These are phyloP conservation scores for Oligia latruncula DNA, from an alignment of 2,888 invertebrate species.

Conservation along the genomic window DNA sequence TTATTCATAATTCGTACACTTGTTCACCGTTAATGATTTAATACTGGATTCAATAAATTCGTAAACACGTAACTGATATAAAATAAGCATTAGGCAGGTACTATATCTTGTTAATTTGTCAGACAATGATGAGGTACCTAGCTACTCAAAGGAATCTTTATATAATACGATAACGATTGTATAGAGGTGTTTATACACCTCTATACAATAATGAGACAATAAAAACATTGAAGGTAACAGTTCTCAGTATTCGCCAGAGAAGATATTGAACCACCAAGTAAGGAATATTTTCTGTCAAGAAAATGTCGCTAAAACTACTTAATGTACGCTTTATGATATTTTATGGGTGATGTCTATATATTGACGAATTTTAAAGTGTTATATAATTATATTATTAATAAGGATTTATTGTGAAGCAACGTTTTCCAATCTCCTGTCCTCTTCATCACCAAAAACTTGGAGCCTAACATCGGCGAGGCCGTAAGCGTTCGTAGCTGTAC, in stretches of 20 bases:
- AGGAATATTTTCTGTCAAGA: conserved; percentile 20
- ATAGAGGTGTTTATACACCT: not conserved
- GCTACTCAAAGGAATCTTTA: conserved; percentile 2
- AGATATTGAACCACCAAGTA: conserved; percentile 25
- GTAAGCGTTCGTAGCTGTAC: not conserved
- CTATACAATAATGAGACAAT: conserved; percentile 26
- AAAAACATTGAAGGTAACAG: conserved; percentile 25
- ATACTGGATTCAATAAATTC: conserved; percentile 48
- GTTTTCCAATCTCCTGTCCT: not conserved
- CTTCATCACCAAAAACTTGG: not conserved
- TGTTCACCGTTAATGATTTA: not conserved
- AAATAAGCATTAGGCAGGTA: conserved; percentile 17
- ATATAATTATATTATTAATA: not conserved
- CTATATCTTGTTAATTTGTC: not conserved
- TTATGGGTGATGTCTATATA: not conserved
- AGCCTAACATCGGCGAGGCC: not conserved
- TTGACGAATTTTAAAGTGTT: not conserved
- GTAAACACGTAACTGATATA: conserved; percentile 54
- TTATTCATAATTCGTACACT: not conserved
- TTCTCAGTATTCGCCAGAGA: conserved; percentile 38
- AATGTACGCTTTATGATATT: conserved; percentile 1
- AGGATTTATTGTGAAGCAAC: not conserved
- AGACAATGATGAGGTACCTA: conserved; percentile 14
- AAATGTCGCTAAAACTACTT: conserved; percentile 1
- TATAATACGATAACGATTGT: too few relatives aligned